Evolutionary conservation across 2,797 vertebrate genomes (phyloP), one percentile per base, ranked within the genome.

Genomic region (Gadopsis marmoratus): DNA sequence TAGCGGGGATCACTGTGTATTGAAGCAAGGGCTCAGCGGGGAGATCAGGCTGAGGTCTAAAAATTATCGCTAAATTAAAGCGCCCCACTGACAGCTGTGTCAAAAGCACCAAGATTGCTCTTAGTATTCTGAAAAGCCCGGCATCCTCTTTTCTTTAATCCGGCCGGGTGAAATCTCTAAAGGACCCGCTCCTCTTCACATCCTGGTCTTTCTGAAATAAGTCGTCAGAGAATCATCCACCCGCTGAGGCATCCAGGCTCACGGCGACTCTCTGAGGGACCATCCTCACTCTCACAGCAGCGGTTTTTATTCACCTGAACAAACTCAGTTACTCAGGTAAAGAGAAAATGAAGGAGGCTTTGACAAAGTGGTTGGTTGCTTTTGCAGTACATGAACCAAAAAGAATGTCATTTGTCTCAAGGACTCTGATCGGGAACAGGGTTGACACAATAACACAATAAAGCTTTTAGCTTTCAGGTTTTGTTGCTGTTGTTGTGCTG

Each of bases 51-150:
- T 12, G 13, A 37, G 55, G 71, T 79, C 81, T 82, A 66, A 86
- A 88, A 78, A 78, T 74, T 59, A 89, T 84, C 69, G 26, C 71
- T 74, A 48, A 76, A 86, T 87, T 66, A 86, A 91, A 88, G 74
- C 62, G 1, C 60, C 80, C 74, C 3, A 11, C 70, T 81, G 81
- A 82, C 83, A 71, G 65, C 29, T 3, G 2, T 45, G 45, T 77
- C 82, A 75, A 61, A 88, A 82, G 61, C 54, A 17, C 54, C 12
- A 13, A 66, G 65, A 75, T 74, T 58, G 54, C 64, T 48, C 65
- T 70, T 33, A 62, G 10, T 83, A 59, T 80, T 81, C 55, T 51
- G 10, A 58, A 80, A 86, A 60, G 68, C 53, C 7, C 12, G 59
- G 33, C 12, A 21, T 43, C 78, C 33, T 78, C 51, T 78, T 86